phyloP scores from a whole-genome alignment of 2,113 vertebrate species.

The Saccopteryx leptura region DNA sequence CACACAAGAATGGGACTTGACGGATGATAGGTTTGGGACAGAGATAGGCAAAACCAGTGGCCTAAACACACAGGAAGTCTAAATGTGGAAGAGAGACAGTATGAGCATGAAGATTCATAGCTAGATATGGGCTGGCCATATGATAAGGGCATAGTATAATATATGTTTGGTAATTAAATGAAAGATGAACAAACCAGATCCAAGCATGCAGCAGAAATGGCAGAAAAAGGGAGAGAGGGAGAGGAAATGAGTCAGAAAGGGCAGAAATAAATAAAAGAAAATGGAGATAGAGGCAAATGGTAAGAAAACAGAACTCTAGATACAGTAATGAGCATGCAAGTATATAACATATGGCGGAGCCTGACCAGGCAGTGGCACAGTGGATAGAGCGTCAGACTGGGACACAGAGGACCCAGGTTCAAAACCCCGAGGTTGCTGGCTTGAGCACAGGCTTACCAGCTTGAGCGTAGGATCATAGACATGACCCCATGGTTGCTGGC shows the following conservation, averaged over 20 bases:
- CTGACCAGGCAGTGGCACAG: no score
- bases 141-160: not conserved
- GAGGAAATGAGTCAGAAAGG: not conserved
- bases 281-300: not conserved
- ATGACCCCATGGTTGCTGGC: no score
- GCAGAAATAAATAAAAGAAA: slow-evolving; percentile 5
- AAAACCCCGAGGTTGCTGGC: no score
- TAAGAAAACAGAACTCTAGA: not conserved
- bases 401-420: no score
- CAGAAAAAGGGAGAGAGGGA: not conserved
- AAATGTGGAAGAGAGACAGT: not conserved
- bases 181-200: slow-evolving; percentile 22
- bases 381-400: no score
- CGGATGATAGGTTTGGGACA: not conserved
- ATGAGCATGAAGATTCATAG: not conserved
- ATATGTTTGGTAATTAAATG: not conserved
- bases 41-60: not conserved
- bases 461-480: no score
- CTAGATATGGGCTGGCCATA: not conserved
- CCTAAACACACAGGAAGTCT: not conserved
- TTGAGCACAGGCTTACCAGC: no score
- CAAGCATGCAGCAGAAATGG: not conserved
- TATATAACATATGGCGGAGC: not conserved
- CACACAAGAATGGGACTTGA: not conserved
- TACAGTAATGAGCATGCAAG: not conserved